These are phyloP conservation scores for Tetragonula carbonaria DNA, from an alignment of 2,888 invertebrate genomes.

Conservation along the genomic window DNA sequence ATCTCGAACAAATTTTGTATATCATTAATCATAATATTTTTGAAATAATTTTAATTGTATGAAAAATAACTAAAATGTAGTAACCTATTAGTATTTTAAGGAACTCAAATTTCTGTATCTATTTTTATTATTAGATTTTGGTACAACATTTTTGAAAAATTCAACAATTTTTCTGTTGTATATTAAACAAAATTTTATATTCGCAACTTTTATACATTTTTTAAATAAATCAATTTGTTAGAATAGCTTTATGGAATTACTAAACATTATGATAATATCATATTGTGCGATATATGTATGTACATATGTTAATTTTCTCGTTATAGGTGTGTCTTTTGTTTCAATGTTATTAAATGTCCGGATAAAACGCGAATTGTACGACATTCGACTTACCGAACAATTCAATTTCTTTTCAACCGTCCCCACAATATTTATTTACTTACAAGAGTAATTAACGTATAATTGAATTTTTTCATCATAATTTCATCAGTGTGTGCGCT, in stretches of 20 bases:
- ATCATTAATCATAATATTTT: slow-evolving; percentile 43
- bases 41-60: slow-evolving; percentile 38
- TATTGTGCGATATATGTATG: not conserved
- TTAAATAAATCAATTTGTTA: slow-evolving; percentile 69
- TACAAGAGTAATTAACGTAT: not conserved
- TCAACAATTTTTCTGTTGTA: slow-evolving; percentile 28
- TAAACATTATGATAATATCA: slow-evolving; percentile 21
- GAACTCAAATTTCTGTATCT: slow-evolving; percentile 35
- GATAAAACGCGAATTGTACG: slow-evolving; percentile 38
- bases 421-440: not conserved
- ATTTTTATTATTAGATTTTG: slow-evolving; percentile 36
- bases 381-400: slow-evolving; percentile 28
- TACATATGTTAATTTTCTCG: slow-evolving; percentile 16
- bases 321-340: slow-evolving; percentile 57
- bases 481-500: not conserved
- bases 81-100: slow-evolving; percentile 29
- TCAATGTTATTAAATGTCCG: slow-evolving; percentile 50
- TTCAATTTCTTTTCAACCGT: slow-evolving; percentile 32
- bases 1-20: slow-evolving; percentile 41
- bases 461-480: slow-evolving; percentile 20
- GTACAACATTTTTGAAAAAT: slow-evolving; percentile 21
- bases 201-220: slow-evolving; percentile 69
- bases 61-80: slow-evolving; percentile 10
- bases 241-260: slow-evolving; percentile 44
- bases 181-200: slow-evolving; percentile 53